Base-by-base conservation (phyloP, 2,797 vertebrate genomes). In the Carduelis carduelis region DNA sequence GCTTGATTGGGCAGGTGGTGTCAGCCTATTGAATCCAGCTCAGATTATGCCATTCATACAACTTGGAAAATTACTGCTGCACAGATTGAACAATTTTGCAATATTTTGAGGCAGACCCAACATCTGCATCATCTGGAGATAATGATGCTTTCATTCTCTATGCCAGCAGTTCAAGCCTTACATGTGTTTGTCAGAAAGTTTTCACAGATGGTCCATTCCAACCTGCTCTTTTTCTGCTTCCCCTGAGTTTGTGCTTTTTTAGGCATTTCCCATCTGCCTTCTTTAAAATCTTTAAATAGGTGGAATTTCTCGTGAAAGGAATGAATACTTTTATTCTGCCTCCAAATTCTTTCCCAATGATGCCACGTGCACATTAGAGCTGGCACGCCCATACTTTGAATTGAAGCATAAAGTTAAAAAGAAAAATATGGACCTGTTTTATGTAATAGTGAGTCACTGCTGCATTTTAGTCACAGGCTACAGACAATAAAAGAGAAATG, bases 81-180 rank as follows among this genome's bases (percentile, higher is more conserved):
- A 78, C 87, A 95, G 43, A 88, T 41, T 53, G 69, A 92, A 86
- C 20, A 63, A 32, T 53, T 77, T 79, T 55, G 26, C 64, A 82
- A 59, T 86, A 85, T 63, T 95, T 93, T 87, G 57, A 93, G 70
- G 74, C 76, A 94, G 71, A 60, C 23, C 7, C 53, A 84, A 85
- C 70, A 92, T 87, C 90, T 96, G 84, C 69, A 93, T 96, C 94
- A 96, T 96, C 90, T 96, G 95, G 95, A 96, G 66, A 81, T 86
- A 96, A 96, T 95, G 92, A 96, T 39, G 76, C 44, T 97, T 96
- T 94, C 72, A 4, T 83, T 93, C 78, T 80, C 59, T 65, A 21
- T 41, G 94, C 63, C 85, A 96, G 43, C 56, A 96, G 87, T 86
- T 93, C 61, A 89, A 75, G 66, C 34, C 75, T 93, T 88, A 34